Base-by-base conservation (phyloP, 1,140 invertebrate genomes). In the Conopomorpha cramerella region DNA sequence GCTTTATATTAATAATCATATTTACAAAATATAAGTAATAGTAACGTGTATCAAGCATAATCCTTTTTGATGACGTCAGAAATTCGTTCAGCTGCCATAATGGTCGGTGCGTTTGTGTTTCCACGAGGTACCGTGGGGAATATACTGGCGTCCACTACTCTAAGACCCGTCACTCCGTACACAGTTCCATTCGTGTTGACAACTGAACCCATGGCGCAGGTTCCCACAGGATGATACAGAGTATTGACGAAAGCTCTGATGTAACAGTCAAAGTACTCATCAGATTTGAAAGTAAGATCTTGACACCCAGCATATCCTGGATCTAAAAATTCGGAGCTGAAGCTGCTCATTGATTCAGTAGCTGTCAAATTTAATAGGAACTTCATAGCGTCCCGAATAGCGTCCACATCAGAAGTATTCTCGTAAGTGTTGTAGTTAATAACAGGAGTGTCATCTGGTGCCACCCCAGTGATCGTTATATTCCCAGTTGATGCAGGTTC, bases 61-160 rank as follows among this genome's bases (percentile, higher is more conserved):
- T n/a, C n/a, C n/a, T n/a, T n/a, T n/a, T 86, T 86, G 35, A 88
- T 85, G 55, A 88, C 79, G 42, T 88, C 85, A 8, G 83, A 79
- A 0, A 67, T 83, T 41, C 85, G 87, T 49, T 89, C 87, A 0
- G 77, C 87, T 8, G 87, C 85, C 86, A 88, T 88, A n/a, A 63
- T 43, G 1, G 49, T 45, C 8, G 64, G 49, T 2, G 61, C 64
- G 33, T 64, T 65, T 0, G 50, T 60, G 27, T 76, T 65, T 0
- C 55, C 61, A 35, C 61, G 54, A 0, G 51, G 36, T n/a, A 58
- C 55, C 2, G 34, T 38, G 2, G 71, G 68, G 49, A 76, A 71
- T 4, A 71, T 41, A 39, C 61, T 65, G 1, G 59, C 55, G 32
- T 76, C 71, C 11, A 57, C 51, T 11, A 64, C 44, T 26, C 66